phyloP scores from a whole-genome alignment of 92 coral and sea anemone species.

The Chrysogorgia sp. region DNA sequence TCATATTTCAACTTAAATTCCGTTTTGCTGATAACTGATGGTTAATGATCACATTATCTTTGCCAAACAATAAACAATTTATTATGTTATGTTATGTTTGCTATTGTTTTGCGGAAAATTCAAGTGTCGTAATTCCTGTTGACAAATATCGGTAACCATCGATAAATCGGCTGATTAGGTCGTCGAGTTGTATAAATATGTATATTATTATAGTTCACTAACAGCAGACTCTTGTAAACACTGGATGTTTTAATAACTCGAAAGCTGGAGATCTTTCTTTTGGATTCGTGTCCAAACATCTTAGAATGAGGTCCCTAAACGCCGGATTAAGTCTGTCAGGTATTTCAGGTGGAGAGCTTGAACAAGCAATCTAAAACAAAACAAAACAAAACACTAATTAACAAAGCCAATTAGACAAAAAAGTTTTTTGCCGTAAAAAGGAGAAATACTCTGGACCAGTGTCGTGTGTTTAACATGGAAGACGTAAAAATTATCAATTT shows the following conservation, averaged over 20 bases:
- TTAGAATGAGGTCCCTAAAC: conserved; percentile 77
- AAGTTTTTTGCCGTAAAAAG: no score
- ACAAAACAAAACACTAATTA: not conserved
- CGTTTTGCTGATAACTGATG: no score
- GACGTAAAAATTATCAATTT: no score
- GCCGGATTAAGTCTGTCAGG: conserved; percentile 90
- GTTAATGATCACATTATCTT: no score
- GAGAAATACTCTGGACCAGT: no score
- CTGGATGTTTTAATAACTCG: conserved; percentile 83
- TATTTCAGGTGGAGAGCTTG: conserved; percentile 85
- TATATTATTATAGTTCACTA: conserved; percentile 11
- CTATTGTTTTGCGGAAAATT: no score
- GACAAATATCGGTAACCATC: no score
- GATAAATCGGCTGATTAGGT: not conserved
- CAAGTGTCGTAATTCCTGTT: no score
- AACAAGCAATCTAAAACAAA: conserved; percentile 82
- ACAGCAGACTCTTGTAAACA: conserved; percentile 69
- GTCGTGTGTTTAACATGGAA: no score
- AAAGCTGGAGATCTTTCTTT: conserved; percentile 80
- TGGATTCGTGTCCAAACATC: conserved; percentile 85
- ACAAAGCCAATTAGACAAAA: not conserved
- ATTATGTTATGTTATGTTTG: no score
- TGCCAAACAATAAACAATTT: no score
- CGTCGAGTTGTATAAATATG: conserved; percentile 9
- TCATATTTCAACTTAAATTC: no score